A percentile compares a stretch with the other conserved stretches of the same genome.
Evolutionary conservation across 2,888 invertebrate species (phyloP).

Genomic region (Metellina segmentata): DNA sequence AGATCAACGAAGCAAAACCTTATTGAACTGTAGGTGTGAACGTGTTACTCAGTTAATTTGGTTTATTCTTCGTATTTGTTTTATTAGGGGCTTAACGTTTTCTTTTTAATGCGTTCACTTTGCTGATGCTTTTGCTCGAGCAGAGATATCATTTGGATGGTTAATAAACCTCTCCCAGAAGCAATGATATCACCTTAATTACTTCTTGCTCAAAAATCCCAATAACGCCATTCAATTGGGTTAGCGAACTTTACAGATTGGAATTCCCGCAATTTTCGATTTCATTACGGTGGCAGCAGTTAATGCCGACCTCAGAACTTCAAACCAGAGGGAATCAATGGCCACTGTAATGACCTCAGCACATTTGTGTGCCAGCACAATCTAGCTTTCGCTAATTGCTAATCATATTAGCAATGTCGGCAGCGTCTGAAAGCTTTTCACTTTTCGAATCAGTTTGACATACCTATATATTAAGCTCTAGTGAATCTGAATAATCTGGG

Average conservation of each 20-base stretch:
- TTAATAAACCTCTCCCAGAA: neutral
- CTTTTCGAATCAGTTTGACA: conserved; percentile 27
- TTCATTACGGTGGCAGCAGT: neutral
- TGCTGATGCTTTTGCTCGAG: no score
- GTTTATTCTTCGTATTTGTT: no score
- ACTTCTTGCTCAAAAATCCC: neutral
- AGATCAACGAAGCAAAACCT: no score
- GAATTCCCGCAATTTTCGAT: conserved; percentile 9
- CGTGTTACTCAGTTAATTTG: no score
- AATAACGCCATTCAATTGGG: neutral
- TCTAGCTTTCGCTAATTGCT: conserved; percentile 40
- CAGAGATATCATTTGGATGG: neutral
- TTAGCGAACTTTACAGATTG: neutral
- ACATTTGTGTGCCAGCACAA: conserved; percentile 30
- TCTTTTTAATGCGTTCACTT: no score
- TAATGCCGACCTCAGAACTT: conserved; percentile 36
- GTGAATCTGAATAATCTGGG: neutral
- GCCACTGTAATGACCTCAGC: conserved; percentile 24
- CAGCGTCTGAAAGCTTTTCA: conserved; percentile 39
- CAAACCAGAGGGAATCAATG: conserved; percentile 38
- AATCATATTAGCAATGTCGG: conserved; percentile 36
- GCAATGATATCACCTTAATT: neutral
- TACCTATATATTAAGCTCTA: neutral
- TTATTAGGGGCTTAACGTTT: no score
- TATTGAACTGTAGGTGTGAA: no score